Evolutionary conservation across 2,113 vertebrate species (phyloP).

Genomic region (Todiramphus chloris): DNA sequence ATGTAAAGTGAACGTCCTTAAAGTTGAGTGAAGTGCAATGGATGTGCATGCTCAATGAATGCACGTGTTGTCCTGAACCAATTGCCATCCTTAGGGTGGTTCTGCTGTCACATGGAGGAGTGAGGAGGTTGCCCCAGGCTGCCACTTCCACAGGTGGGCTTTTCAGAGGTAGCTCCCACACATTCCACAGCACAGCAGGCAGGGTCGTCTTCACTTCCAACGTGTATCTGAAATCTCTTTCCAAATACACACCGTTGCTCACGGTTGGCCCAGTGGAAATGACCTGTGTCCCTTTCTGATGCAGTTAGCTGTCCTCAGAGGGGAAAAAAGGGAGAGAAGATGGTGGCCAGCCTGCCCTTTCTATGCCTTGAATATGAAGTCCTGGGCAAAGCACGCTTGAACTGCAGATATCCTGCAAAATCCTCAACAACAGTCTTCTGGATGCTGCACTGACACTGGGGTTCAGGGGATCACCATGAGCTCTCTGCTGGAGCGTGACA

Average conservation of each 20-base stretch:
- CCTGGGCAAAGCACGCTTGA: background rate
- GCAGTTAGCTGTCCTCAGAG: background rate
- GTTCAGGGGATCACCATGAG: fast-evolving
- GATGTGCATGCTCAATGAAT: fast-evolving
- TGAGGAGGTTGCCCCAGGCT: background rate
- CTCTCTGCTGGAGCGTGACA: background rate
- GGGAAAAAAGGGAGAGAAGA: background rate
- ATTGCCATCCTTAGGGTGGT: background rate
- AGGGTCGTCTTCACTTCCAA: background rate
- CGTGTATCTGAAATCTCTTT: background rate
- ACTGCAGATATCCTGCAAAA: background rate
- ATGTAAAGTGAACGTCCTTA: background rate
- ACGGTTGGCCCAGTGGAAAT: background rate
- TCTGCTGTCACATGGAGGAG: background rate
- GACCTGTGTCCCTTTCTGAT: background rate
- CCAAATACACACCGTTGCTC: background rate
- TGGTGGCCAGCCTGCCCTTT: background rate
- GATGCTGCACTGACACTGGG: fast-evolving
- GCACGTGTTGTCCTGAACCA: background rate
- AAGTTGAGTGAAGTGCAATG: background rate
- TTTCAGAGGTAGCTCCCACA: background rate
- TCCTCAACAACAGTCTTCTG: fast-evolving
- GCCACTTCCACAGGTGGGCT: background rate
- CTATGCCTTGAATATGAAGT: background rate
- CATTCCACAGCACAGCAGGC: background rate